These are phyloP conservation scores for Tipula helvola DNA, from an alignment of 2,888 invertebrate genomes.

Conservation along the genomic window DNA sequence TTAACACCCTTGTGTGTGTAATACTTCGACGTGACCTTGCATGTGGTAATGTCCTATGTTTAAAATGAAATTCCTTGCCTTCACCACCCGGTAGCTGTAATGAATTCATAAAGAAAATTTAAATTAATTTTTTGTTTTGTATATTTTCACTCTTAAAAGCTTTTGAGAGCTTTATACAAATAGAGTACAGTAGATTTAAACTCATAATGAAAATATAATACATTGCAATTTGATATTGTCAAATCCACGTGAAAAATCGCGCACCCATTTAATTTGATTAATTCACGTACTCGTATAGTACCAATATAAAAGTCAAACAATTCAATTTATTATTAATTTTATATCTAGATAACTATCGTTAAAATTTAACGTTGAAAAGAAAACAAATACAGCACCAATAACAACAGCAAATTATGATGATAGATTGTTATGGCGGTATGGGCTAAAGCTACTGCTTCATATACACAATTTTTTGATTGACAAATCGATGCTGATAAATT, in stretches of 20 bases:
- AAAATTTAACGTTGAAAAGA: background rate
- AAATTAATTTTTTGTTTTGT: background rate
- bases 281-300: background rate
- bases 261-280: background rate
- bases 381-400: background rate
- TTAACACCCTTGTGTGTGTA: constrained; percentile 72
- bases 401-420: background rate
- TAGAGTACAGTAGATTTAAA: background rate
- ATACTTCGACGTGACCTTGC: constrained; percentile 81
- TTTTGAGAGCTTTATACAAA: background rate
- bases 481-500: background rate
- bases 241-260: background rate
- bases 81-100: constrained; percentile 72
- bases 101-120: constrained; percentile 15
- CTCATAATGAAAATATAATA: background rate
- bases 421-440: background rate
- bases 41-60: constrained; percentile 81
- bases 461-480: background rate
- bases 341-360: background rate
- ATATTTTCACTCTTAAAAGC: background rate
- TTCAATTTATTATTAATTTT: background rate
- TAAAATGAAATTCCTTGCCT: constrained; percentile 84
- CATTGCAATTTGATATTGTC: background rate
- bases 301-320: background rate
- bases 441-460: background rate